Base-by-base conservation (phyloP, 2,888 invertebrate genomes). In the Rosalia funebris region DNA sequence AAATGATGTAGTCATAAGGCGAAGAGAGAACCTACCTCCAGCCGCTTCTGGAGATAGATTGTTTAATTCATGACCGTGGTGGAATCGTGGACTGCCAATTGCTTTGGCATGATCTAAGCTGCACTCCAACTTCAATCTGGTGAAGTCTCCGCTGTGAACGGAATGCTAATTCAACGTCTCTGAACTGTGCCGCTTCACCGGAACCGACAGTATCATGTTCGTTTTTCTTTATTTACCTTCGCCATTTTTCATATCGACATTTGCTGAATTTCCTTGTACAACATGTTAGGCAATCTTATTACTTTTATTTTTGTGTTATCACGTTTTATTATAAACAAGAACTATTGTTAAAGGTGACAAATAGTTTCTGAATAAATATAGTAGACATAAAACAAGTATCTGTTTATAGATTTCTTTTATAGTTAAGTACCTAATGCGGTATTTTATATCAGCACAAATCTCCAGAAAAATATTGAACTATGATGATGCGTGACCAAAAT, bases 101-200 rank as follows among this genome's bases (percentile, higher is more conserved):
- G 60, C 57, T 62, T 62, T 55, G 61, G 56, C 69, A 68, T 68
- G 70, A 70, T 69, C 68, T 59, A 50, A 63, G 65, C 58, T 66
- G 65, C 69, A 65, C 60, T 65, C 67, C 66, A 72, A 75, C 78
- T 76, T 77, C 78, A 77, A 78, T 78, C 77, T 77, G 76, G 75
- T 72, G 73, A 74, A 75, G 74, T 74, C 75, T 70, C 70, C 63
- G 65, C 63, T 70, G 74, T 76, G 77, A 70, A 67, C 70, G 66
- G 79, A 79, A 79, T 79, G 77, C 77, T 79, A 78, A 79, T 78
- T 75, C 66, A 37, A 69, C 71, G 70, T 71, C 71, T 75, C 71
- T 76, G 75, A 77, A 75, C 71, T 74, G 65, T 71, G 72, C 76
- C 75, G 76, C 71, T 66, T 60, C 71, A 74, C 74, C 76, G 75